These are phyloP conservation scores for Agriopis aurantiaria DNA, from an alignment of 2,888 invertebrate genomes.

Conservation along the genomic window DNA sequence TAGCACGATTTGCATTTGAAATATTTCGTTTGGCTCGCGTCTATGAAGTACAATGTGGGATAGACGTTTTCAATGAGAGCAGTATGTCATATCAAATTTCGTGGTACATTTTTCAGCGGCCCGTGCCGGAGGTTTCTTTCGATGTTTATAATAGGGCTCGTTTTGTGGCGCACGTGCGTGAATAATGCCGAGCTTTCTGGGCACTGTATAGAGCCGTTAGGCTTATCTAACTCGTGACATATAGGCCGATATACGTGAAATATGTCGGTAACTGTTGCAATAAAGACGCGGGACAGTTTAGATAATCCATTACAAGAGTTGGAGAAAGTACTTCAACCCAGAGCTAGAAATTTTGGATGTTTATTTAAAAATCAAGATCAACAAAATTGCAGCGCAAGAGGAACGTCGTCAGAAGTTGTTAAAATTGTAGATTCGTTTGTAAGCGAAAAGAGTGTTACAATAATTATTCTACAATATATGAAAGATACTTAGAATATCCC, in stretches of 20 bases:
- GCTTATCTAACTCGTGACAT: conserved; percentile 54
- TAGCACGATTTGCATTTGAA: conserved; percentile 86
- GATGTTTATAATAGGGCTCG: conserved; percentile 72
- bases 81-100: conserved; percentile 83
- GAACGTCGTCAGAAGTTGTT: too few relatives aligned
- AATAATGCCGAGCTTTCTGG: conserved; percentile 65
- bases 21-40: conserved; percentile 81
- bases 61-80: conserved; percentile 72
- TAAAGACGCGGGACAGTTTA: conserved; percentile 14
- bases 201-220: conserved; percentile 51
- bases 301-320: conserved; percentile 16
- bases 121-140: conserved; percentile 75
- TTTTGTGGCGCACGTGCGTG: conserved; percentile 80
- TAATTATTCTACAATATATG: too few relatives aligned
- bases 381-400: too few relatives aligned
- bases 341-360: not conserved
- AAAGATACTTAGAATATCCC: too few relatives aligned
- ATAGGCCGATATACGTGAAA: conserved; percentile 35
- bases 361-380: too few relatives aligned
- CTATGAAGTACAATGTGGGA: conserved; percentile 76
- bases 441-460: too few relatives aligned
- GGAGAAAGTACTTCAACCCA: conserved; percentile 15
- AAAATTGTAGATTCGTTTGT: too few relatives aligned
- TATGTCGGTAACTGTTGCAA: conserved; percentile 30
- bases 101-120: conserved; percentile 82